Base-by-base conservation (phyloP, 2,888 invertebrate genomes). In the Apoda limacodes region DNA sequence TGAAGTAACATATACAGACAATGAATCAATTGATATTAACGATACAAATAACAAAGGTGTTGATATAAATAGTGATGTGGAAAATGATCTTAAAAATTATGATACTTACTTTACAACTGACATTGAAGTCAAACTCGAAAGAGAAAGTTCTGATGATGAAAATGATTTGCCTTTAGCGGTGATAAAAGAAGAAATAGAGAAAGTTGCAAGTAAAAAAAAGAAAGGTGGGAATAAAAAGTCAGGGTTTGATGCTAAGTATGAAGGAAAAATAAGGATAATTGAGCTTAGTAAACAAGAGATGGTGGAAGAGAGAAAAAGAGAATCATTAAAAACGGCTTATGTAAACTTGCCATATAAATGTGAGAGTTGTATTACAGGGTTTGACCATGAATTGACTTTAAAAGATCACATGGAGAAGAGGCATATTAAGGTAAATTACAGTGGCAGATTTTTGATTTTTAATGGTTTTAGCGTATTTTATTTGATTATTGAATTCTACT, bases 331-430 rank as follows among this genome's bases (percentile, higher is more conserved):
- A 2, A 51, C 50, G 5, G 48, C 50, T 0, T 76, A 64, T 37
- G 24, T 67, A 17, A 67, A 58, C 13, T 43, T 74, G 6, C 67
- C 69, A 0, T 70, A 45, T 21, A 69, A 66, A 39, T 76, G 75
- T 40, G 60, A 64, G 2, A 43, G 42, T 5, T 76, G 76, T 30
- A 54, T 75, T 0, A 54, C 56, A 0, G 74, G 65, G 0, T 76
- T 72, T 14, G 72, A 74, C 10, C 63, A 68, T 23, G 70, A 74
- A 13, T 21, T 48, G 4, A 67, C 56, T 0, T 45, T 65, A 22
- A 46, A 56, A 2, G 59, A 54, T 1, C 76, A 76, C 38, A 47
- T 56, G 20, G 52, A 61, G 11, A 65, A 57, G 7, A 49, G 63
- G 2, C 76, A 76, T 49, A 37, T 40, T 1, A 40, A 52, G 53